Percentiles rank a stretch among this genome's conserved stretches.
phyloP scores from a whole-genome alignment of 2,113 vertebrate genomes.

The Pseudonaja textilis region DNA sequence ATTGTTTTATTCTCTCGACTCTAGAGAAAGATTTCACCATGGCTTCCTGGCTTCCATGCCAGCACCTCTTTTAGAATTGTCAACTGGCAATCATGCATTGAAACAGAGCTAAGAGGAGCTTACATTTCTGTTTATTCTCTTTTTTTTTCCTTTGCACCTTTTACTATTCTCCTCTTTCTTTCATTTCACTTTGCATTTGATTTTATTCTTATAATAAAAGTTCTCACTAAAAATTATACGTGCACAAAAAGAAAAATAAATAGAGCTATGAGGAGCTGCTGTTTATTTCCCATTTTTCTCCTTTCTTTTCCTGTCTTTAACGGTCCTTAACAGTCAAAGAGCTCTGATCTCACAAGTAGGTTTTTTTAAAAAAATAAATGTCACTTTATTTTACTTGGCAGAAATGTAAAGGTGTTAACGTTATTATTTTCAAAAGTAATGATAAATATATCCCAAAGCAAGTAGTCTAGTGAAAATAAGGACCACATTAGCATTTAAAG shows the following conservation, averaged over 20 bases:
- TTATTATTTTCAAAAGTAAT: constrained; percentile 62
- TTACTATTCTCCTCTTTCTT: not conserved
- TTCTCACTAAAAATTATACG: not conserved
- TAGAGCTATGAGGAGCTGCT: not conserved
- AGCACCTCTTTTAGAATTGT: constrained; percentile 56
- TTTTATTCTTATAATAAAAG: not conserved
- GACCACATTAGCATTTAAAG: constrained; percentile 64
- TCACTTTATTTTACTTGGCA: constrained; percentile 47
- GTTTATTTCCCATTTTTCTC: not conserved
- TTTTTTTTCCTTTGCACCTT: not conserved
- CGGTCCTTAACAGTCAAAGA: not conserved
- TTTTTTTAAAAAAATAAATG: constrained; percentile 4
- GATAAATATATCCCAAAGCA: constrained; percentile 63
- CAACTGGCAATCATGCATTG: constrained; percentile 61
- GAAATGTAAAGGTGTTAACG: constrained; percentile 66
- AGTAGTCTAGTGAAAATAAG: constrained; percentile 55
- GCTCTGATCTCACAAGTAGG: constrained; percentile 23
- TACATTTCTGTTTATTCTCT: not conserved
- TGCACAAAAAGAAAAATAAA: constrained; percentile 19
- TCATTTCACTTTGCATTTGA: not conserved
- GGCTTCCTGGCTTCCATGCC: not conserved
- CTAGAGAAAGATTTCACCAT: constrained; percentile 66
- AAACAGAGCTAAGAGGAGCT: constrained; percentile 39
- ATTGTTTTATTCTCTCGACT: constrained; percentile 63
- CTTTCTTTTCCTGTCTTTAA: not conserved